Evolutionary conservation across 2,888 invertebrate species (phyloP).

Genomic region (Leptopilina syphax): DNA sequence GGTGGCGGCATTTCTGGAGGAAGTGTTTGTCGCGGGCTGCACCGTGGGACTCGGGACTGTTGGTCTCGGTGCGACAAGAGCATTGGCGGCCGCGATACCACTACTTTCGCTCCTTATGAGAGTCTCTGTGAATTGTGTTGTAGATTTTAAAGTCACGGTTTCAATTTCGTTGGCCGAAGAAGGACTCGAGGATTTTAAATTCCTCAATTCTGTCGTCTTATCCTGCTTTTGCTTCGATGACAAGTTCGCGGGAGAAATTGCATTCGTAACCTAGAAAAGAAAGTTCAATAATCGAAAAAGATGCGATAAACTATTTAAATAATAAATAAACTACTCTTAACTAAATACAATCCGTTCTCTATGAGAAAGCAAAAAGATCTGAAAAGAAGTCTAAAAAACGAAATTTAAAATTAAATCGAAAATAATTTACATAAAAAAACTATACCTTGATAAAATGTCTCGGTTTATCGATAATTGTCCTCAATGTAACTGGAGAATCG

Average conservation of each 20-base stretch:
- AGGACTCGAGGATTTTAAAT: conserved; percentile 16
- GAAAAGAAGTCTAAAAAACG: background rate
- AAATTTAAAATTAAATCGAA: background rate
- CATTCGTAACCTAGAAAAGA: conserved; percentile 57
- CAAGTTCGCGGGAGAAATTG: conserved; percentile 58
- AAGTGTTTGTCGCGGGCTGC: conserved; percentile 41
- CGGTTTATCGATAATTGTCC: conserved; percentile 54
- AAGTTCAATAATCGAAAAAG: background rate
- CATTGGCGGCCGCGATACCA: conserved; percentile 66
- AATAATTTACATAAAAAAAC: conserved; percentile 12
- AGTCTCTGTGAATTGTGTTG: conserved; percentile 59
- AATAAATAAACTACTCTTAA: too few relatives aligned
- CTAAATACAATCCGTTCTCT: too few relatives aligned
- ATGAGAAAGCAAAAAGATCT: too few relatives aligned
- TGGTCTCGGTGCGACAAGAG: conserved; percentile 66
- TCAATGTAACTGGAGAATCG: conserved; percentile 46
- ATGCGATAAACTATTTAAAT: too few relatives aligned
- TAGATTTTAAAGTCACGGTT: conserved; percentile 58
- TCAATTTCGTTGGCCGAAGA: conserved; percentile 49
- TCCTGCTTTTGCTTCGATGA: conserved; percentile 56
- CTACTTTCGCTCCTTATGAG: conserved; percentile 67
- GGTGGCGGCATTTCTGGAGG: conserved; percentile 67
- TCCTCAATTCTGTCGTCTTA: conserved; percentile 51
- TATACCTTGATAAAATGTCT: conserved; percentile 64
- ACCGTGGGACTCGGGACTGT: conserved; percentile 61